Evolutionary conservation across 1,140 invertebrate species (phyloP).

Genomic region (Ceratitis capitata): DNA sequence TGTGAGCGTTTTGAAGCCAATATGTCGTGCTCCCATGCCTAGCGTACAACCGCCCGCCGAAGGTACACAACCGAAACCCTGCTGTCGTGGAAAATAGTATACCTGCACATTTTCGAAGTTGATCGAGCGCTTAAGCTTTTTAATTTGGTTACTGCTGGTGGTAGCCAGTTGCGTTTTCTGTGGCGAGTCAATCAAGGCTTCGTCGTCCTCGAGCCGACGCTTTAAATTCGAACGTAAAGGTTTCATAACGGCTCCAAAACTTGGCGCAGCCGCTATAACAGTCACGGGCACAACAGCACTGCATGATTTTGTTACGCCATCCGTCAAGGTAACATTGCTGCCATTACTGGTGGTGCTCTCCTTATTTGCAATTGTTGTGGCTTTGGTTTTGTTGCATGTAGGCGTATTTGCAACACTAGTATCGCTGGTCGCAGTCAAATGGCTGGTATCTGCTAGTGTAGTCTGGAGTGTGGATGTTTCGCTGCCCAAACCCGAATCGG

Average conservation of each 20-base stretch:
- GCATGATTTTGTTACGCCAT: not conserved
- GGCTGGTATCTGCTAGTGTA: slow-evolving; percentile 41
- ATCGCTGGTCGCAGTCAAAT: not conserved
- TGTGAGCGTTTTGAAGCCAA: slow-evolving; percentile 72
- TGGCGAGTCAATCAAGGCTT: slow-evolving; percentile 64
- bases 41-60: slow-evolving; percentile 95
- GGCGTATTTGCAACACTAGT: not conserved
- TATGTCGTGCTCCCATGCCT: slow-evolving; percentile 92
- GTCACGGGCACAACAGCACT: not conserved
- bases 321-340: not conserved
- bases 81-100: slow-evolving; percentile 92
- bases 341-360: not conserved
- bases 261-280: not conserved
- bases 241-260: not conserved
- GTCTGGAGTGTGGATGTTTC: slow-evolving; percentile 66
- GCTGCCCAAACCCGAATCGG: slow-evolving; percentile 80
- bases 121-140: slow-evolving; percentile 81
- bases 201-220: slow-evolving; percentile 68
- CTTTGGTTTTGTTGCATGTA: not conserved
- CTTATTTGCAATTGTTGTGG: not conserved
- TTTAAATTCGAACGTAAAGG: slow-evolving; percentile 57
- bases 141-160: slow-evolving; percentile 55
- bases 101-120: slow-evolving; percentile 93
- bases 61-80: slow-evolving; percentile 98
- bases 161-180: slow-evolving; percentile 48